Conservation (phyloP, 1,140 invertebrate genomes). For the Zaprionus kolodkinae region DNA sequence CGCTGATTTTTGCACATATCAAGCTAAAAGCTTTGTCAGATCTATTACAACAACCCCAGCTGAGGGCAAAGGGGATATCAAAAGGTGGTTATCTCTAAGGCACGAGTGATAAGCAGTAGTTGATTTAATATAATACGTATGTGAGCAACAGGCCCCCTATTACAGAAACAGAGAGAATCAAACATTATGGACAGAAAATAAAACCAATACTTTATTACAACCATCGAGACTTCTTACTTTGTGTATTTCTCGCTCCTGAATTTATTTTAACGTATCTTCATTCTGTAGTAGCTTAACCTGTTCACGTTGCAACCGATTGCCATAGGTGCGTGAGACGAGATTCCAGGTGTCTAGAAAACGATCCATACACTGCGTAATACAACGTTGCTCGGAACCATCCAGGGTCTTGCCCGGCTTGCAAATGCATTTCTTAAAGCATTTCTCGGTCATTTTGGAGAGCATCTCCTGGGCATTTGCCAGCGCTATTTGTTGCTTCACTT, state of each 20-base stretch:
- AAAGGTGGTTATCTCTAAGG: slow-evolving; percentile 41
- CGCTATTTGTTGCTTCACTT: slow-evolving; percentile 98
- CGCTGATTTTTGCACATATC: slow-evolving; percentile 65
- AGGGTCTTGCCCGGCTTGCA: slow-evolving; percentile 94
- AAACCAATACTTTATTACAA: slow-evolving; percentile 5
- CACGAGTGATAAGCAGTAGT: slow-evolving; percentile 43
- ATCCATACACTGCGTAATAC: slow-evolving; percentile 98
- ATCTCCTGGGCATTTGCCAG: slow-evolving; percentile 97
- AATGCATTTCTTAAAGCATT: slow-evolving; percentile 98
- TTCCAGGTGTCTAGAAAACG: slow-evolving; percentile 98
- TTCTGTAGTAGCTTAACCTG: slow-evolving; percentile 31
- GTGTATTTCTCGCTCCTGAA: not conserved
- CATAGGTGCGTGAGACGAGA: slow-evolving; percentile 94
- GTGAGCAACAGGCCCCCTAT: not conserved
- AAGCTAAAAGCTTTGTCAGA: slow-evolving; percentile 47
- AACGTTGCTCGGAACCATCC: slow-evolving; percentile 97
- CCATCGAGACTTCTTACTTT: not conserved
- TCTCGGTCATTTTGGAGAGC: slow-evolving; percentile 97
- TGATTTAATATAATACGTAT: too few species aligned
- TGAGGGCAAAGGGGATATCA: not conserved
- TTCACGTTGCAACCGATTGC: slow-evolving; percentile 91
- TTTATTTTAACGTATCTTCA: slow-evolving; percentile 31
- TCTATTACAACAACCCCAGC: slow-evolving; percentile 18
- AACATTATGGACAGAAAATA: not conserved
- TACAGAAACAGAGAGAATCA: slow-evolving; percentile 8